phyloP scores from a whole-genome alignment of 2,113 vertebrate species.

The Corvus moneduloides region DNA sequence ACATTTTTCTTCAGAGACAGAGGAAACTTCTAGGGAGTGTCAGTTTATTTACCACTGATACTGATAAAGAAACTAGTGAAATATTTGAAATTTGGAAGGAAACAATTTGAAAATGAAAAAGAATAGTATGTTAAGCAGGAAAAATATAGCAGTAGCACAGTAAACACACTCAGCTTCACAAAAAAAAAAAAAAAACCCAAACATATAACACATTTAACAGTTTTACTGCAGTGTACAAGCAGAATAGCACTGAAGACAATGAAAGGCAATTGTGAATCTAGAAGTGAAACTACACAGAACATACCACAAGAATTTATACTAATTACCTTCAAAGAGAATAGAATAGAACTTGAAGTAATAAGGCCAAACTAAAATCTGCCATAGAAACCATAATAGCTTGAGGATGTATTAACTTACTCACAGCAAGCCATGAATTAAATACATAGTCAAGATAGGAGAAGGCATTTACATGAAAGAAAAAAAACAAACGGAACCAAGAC shows the following conservation, averaged over 20 bases:
- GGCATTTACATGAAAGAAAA: not conserved
- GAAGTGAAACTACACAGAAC: not conserved
- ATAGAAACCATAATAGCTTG: not conserved
- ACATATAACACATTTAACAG: not conserved
- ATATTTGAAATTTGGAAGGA: not conserved
- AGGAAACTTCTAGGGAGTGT: not conserved
- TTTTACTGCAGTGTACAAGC: not conserved
- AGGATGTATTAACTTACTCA: not conserved
- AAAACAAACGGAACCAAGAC: not conserved
- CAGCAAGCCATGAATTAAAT: not conserved
- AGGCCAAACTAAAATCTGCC: not conserved
- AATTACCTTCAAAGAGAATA: not conserved
- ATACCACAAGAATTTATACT: not conserved
- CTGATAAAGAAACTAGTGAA: not conserved
- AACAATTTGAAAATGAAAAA: not conserved
- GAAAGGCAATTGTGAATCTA: not conserved
- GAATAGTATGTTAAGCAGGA: not conserved
- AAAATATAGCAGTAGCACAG: not conserved
- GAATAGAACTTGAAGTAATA: not conserved
- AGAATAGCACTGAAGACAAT: not conserved
- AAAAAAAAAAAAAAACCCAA: not conserved
- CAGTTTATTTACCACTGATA: not conserved
- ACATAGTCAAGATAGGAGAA: not conserved
- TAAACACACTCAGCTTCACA: not conserved
- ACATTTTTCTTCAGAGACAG: not conserved